These are phyloP conservation scores for Scophthalmus maximus DNA, from an alignment of 2,113 vertebrate species.

Conservation along the genomic window DNA sequence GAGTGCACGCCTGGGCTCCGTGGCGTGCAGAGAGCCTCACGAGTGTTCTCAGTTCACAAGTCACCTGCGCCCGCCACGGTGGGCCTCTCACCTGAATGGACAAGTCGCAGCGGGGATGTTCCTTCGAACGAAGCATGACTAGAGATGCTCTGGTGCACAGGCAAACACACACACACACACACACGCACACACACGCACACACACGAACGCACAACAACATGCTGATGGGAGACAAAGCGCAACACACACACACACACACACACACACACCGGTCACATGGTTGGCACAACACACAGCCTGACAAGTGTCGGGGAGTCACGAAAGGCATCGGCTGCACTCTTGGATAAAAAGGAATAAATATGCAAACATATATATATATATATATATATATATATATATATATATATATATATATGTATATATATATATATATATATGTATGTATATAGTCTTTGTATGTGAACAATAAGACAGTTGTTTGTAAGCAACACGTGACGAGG, in stretches of 20 bases:
- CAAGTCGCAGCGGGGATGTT: constrained; percentile 38
- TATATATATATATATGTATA: too few relatives aligned
- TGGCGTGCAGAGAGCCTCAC: constrained; percentile 20
- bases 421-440: too few relatives aligned
- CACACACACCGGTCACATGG: constrained; percentile 9
- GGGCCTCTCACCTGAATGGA: constrained; percentile 39
- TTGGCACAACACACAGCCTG: too few relatives aligned
- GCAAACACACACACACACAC: not conserved
- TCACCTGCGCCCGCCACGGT: constrained; percentile 5
- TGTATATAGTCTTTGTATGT: too few relatives aligned
- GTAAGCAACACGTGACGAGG: not conserved
- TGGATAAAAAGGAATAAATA: too few relatives aligned
- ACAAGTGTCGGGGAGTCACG: too few relatives aligned
- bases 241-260: constrained; percentile 31
- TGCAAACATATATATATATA: too few relatives aligned
- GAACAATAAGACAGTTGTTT: not conserved
- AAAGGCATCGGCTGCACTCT: too few relatives aligned
- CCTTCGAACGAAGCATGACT: constrained; percentile 42
- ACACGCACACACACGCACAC: not conserved
- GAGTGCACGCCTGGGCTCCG: not conserved
- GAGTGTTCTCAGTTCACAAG: constrained; percentile 2
- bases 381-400: too few relatives aligned
- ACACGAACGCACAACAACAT: not conserved
- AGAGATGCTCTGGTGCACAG: constrained; percentile 44
- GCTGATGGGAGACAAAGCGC: constrained; percentile 7